phyloP scores from a whole-genome alignment of 1,140 invertebrate species.

The Teleogryllus occipitalis region DNA sequence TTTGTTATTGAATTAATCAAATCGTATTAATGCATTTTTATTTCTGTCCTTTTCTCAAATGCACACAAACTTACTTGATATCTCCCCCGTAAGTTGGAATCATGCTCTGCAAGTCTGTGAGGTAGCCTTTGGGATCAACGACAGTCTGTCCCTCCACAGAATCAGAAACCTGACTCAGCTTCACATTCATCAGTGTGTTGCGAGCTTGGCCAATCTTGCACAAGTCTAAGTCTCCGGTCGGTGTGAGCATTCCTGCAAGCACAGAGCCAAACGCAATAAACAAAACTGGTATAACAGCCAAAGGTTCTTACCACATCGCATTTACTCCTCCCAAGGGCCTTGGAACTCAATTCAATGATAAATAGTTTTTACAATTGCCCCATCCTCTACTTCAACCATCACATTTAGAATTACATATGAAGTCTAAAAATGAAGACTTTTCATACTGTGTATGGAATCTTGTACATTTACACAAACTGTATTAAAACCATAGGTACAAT shows the following conservation, averaged over 20 bases:
- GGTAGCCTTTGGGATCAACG: conserved; percentile 97
- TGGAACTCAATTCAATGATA: too few relatives aligned
- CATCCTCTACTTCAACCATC: too few relatives aligned
- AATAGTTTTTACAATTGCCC: too few relatives aligned
- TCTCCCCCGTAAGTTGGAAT: conserved; percentile 96
- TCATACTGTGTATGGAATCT: too few relatives aligned
- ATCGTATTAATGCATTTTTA: too few relatives aligned
- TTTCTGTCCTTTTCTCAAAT: conserved; percentile 12
- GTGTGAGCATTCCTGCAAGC: conserved; percentile 51
- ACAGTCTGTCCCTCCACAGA: conserved; percentile 98
- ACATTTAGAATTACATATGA: too few relatives aligned
- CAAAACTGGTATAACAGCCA: background rate
- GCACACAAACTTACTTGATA: conserved; percentile 57
- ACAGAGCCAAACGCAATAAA: background rate
- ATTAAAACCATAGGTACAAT: too few relatives aligned
- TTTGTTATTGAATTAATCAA: too few relatives aligned
- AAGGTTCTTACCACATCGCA: too few relatives aligned
- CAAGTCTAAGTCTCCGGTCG: conserved; percentile 89
- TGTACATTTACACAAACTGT: too few relatives aligned
- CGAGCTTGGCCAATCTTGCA: conserved; percentile 98
- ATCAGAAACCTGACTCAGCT: conserved; percentile 96
- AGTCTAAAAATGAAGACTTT: too few relatives aligned
- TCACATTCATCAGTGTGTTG: conserved; percentile 99
- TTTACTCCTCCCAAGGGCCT: too few relatives aligned
- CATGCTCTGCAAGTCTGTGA: conserved; percentile 98